These are phyloP conservation scores for Charadrius vociferus DNA, from an alignment of 2,113 vertebrate genomes.

Conservation along the genomic window DNA sequence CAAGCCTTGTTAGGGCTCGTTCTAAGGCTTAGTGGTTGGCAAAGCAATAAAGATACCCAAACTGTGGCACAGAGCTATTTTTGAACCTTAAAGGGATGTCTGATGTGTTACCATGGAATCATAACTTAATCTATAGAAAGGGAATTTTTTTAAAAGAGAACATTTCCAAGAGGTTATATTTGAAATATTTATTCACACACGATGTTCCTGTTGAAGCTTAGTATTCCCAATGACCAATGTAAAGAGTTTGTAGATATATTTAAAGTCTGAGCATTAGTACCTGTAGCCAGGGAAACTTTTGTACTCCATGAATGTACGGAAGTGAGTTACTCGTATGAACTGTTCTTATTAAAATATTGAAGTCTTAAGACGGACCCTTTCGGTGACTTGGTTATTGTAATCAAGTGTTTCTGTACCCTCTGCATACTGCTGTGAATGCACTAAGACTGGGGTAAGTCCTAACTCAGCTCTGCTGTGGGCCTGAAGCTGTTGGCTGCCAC, in stretches of 20 bases:
- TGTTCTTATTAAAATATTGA: slow-evolving; percentile 45
- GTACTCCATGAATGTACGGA: neutral
- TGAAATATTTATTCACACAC: slow-evolving; percentile 38
- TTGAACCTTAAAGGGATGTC: neutral
- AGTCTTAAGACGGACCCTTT: neutral
- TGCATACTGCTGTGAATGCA: accelerated
- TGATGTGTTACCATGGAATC: neutral
- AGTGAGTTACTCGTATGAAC: neutral
- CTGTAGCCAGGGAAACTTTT: neutral
- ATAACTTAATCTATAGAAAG: neutral
- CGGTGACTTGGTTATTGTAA: accelerated
- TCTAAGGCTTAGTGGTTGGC: neutral
- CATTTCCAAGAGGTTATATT: slow-evolving; percentile 35
- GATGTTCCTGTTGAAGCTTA: neutral
- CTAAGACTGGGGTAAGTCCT: accelerated
- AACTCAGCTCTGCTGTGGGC: neutral
- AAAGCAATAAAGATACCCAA: neutral
- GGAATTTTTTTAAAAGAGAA: neutral
- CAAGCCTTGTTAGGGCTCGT: neutral
- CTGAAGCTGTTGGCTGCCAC: neutral
- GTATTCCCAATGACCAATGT: neutral
- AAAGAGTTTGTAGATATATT: slow-evolving; percentile 29
- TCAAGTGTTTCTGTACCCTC: neutral
- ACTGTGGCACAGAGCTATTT: neutral
- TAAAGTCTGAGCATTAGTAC: neutral